Conservation (phyloP, 2,888 invertebrate species). For the Pseudoips prasinana region DNA sequence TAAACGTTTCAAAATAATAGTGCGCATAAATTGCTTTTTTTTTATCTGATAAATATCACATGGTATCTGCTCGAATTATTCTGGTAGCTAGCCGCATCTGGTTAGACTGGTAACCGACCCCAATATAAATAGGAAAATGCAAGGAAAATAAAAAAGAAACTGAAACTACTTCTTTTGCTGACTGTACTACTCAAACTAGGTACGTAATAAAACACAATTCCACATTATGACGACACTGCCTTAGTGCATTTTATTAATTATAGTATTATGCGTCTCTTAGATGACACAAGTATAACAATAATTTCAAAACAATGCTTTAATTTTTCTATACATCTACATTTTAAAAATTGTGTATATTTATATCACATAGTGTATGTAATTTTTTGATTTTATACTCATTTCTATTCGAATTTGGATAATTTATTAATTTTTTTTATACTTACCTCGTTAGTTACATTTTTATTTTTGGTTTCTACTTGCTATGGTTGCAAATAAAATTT, state of each 20-base stretch:
- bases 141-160: no score
- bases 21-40: no score
- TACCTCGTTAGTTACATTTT: constrained; percentile 20
- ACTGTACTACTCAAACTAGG: no score
- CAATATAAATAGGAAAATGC: no score
- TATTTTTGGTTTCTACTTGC: constrained; percentile 28
- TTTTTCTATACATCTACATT: constrained; percentile 60
- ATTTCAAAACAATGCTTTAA: constrained; percentile 58
- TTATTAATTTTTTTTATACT: constrained; percentile 10
- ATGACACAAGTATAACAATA: constrained; percentile 65
- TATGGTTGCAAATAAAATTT: constrained; percentile 8
- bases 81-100: no score
- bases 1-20: no score
- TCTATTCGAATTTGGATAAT: constrained; percentile 30
- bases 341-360: constrained; percentile 75
- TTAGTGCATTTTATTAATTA: constrained; percentile 74
- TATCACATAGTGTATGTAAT: constrained; percentile 71
- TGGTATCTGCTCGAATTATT: no score
- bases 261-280: constrained; percentile 44
- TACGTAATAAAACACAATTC: constrained; percentile 52
- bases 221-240: constrained; percentile 61
- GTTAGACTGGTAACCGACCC: no score
- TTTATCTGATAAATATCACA: no score
- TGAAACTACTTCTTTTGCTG: no score
- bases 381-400: constrained; percentile 38